Conservation (phyloP, 1,140 invertebrate genomes). For the Drosophila micromelanica region DNA sequence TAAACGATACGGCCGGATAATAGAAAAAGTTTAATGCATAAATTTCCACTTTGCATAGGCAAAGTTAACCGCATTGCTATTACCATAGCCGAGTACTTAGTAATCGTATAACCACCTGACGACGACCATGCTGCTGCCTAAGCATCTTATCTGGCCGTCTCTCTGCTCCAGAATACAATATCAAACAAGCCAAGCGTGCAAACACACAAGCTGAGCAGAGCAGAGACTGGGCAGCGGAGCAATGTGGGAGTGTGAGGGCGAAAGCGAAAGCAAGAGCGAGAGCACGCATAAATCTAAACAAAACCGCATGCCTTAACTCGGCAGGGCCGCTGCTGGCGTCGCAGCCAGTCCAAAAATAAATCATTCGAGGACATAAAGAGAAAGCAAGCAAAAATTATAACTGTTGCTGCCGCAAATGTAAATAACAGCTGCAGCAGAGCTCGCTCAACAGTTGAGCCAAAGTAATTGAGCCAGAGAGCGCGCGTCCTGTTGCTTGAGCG, state of each 20-base stretch:
- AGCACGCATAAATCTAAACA: constrained; percentile 76
- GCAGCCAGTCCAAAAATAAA: constrained; percentile 72
- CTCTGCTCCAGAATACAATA: constrained; percentile 61
- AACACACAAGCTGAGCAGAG: constrained; percentile 60
- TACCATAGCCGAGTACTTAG: constrained; percentile 28
- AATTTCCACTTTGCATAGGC: constrained; percentile 47
- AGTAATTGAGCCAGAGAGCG: neutral
- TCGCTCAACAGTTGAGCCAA: constrained; percentile 40
- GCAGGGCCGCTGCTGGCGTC: constrained; percentile 33
- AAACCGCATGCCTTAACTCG: constrained; percentile 73
- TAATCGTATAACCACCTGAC: constrained; percentile 24
- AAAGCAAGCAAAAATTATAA: constrained; percentile 81
- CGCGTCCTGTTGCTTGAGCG: constrained; percentile 2
- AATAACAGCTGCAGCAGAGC: constrained; percentile 70
- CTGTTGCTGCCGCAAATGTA: constrained; percentile 78
- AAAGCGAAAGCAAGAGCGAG: neutral
- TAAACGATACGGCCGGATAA: constrained; percentile 72
- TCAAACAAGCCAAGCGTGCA: constrained; percentile 68
- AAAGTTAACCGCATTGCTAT: constrained; percentile 50
- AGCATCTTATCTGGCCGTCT: constrained; percentile 67
- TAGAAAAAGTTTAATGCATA: constrained; percentile 73
- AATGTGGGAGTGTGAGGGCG: neutral
- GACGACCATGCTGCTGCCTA: constrained; percentile 44
- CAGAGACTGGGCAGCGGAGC: constrained; percentile 8
- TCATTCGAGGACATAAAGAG: constrained; percentile 80